Percentiles rank a stretch among this genome's conserved stretches.
phyloP scores from a whole-genome alignment of 2,888 invertebrate species.

The Aporophyla lueneburgensis region DNA sequence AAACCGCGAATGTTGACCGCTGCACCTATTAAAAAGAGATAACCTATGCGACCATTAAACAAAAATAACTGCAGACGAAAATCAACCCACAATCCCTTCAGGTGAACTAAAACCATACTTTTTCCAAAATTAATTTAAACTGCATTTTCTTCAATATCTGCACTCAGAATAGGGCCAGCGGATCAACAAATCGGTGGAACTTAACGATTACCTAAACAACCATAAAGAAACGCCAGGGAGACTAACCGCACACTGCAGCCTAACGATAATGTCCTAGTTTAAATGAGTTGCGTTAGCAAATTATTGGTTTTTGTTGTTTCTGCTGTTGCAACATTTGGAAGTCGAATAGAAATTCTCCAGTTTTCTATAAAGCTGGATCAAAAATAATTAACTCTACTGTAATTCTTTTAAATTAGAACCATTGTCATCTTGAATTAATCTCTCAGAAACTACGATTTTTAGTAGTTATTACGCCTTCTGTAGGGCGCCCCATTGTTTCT shows the following conservation, averaged over 20 bases:
- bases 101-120: conserved; percentile 20
- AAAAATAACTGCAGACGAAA: conserved; percentile 3
- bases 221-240: conserved; percentile 6
- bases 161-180: conserved; percentile 6
- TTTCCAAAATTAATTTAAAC: conserved; percentile 11
- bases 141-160: conserved; percentile 31
- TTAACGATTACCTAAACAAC: conserved; percentile 41
- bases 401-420: conserved; percentile 33
- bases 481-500: conserved; percentile 83
- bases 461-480: conserved; percentile 85
- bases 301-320: conserved; percentile 22
- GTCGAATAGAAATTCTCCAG: conserved; percentile 1
- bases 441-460: conserved; percentile 56
- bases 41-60: conserved; percentile 23
- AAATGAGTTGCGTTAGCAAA: conserved; percentile 23
- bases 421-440: conserved; percentile 36
- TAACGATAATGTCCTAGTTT: conserved; percentile 1
- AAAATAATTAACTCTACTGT: conserved; percentile 16
- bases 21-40: conserved; percentile 28
- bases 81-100: conserved; percentile 13
- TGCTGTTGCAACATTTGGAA: conserved; percentile 32
- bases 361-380: conserved; percentile 16
- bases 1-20: conserved; percentile 15
- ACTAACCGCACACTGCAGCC: conserved; percentile 21
- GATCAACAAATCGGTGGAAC: conserved; percentile 14